A percentile compares a stretch with the other conserved stretches of the same genome.
These are phyloP conservation scores for Melopsittacus undulatus DNA, from an alignment of 2,797 vertebrate species.

Conservation along the genomic window DNA sequence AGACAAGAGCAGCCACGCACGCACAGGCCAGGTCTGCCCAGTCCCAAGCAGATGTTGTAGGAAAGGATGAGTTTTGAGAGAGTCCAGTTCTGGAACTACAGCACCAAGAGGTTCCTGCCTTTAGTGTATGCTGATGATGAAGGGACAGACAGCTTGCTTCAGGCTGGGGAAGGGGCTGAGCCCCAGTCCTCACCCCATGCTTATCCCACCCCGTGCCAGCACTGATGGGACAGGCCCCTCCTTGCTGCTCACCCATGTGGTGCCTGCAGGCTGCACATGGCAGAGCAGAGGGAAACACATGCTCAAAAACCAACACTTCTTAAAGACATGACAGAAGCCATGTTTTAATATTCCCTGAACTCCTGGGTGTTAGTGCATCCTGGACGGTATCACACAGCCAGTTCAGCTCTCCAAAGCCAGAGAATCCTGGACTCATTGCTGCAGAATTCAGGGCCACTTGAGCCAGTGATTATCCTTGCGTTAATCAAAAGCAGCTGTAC, in stretches of 20 bases:
- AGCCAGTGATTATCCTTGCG: neutral
- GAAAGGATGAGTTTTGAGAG: neutral
- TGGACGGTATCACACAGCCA: neutral
- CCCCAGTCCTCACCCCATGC: neutral
- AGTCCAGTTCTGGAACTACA: neutral
- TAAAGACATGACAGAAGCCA: neutral
- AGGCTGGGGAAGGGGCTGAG: neutral
- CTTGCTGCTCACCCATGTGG: neutral
- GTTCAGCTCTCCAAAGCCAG: neutral
- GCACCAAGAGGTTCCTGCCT: neutral
- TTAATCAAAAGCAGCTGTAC: neutral
- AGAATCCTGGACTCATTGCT: neutral
- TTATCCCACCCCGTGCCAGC: neutral
- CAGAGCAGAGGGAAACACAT: accelerated
- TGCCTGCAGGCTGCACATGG: neutral
- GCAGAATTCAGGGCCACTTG: neutral
- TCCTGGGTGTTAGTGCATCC: neutral
- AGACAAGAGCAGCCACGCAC: accelerated
- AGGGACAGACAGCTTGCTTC: neutral
- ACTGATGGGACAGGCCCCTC: neutral
- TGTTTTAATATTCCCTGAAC: neutral
- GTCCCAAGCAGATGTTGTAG: neutral
- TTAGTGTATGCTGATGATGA: accelerated
- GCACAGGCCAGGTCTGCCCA: neutral
- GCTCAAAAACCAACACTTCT: neutral